Evolutionary conservation across 2,888 invertebrate species (phyloP).

Genomic region (Phyllotreta cruciferae): DNA sequence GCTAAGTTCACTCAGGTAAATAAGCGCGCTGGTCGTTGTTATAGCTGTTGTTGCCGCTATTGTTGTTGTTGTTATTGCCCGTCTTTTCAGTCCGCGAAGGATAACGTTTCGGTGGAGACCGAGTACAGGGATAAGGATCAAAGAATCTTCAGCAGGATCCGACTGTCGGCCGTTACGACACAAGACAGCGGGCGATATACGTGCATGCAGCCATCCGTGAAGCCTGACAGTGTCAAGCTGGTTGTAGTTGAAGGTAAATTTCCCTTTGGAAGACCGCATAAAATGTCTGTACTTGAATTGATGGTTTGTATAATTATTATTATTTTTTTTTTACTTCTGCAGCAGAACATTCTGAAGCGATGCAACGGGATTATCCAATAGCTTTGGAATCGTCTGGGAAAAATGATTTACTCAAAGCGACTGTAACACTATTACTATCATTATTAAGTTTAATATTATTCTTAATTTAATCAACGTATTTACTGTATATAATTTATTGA

Average conservation of each 20-base stretch:
- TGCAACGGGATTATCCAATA: conserved; percentile 67
- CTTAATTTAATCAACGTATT: conserved; percentile 15
- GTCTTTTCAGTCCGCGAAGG: conserved; percentile 32
- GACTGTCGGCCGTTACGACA: conserved; percentile 66
- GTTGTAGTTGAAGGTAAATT: conserved; percentile 70
- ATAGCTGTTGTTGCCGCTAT: no score
- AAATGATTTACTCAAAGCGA: conserved; percentile 40
- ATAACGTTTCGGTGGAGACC: conserved; percentile 64
- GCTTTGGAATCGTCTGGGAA: conserved; percentile 47
- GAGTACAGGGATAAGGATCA: conserved; percentile 64
- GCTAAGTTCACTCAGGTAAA: no score
- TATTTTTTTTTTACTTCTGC: conserved; percentile 49
- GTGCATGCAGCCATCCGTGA: conserved; percentile 68
- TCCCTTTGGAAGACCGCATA: not conserved
- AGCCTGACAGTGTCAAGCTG: conserved; percentile 67
- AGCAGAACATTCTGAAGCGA: conserved; percentile 68
- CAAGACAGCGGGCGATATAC: conserved; percentile 69
- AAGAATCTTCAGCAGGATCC: conserved; percentile 66
- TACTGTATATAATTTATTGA: conserved; percentile 8
- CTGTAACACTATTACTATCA: not conserved
- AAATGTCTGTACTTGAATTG: not conserved
- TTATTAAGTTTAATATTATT: conserved; percentile 25
- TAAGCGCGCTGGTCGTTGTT: no score
- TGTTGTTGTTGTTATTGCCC: not conserved
- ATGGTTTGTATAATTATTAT: conserved; percentile 1